Percentiles rank a stretch among this genome's conserved stretches.
Conservation (phyloP, 2,888 invertebrate species). For the Drosophila neutralis region DNA sequence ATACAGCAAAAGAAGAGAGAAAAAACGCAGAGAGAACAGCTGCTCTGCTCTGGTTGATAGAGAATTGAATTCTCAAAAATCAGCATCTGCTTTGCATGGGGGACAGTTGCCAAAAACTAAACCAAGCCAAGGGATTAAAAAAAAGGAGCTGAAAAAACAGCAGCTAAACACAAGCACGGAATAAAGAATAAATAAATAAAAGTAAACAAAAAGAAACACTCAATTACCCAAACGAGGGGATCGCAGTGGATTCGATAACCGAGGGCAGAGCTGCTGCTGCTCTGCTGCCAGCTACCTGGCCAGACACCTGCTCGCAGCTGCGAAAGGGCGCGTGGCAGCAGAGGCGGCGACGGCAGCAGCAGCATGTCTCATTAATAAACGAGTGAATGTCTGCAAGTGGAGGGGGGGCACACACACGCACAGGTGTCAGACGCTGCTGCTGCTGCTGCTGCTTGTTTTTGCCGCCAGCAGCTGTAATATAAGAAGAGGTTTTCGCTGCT, state of each 20-base stretch:
- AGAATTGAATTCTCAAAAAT: constrained; percentile 27
- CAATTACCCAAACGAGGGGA: constrained; percentile 47
- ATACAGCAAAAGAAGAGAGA: background rate
- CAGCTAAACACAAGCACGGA: constrained; percentile 9
- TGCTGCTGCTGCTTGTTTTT: constrained; percentile 39
- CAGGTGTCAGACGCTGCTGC: constrained; percentile 64
- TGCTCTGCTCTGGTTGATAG: constrained; percentile 23
- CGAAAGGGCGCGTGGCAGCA: constrained; percentile 53
- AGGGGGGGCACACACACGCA: constrained; percentile 38
- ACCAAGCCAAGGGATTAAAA: constrained; percentile 16
- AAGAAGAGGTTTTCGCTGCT: constrained; percentile 47
- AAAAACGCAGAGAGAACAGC: constrained; percentile 22
- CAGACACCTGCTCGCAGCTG: constrained; percentile 51
- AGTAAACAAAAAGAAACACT: constrained; percentile 50
- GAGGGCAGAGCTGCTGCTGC: constrained; percentile 9
- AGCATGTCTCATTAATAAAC: constrained; percentile 65
- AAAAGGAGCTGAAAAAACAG: constrained; percentile 5
- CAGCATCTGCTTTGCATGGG: constrained; percentile 55
- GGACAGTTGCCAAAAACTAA: constrained; percentile 35
- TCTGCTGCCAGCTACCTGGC: constrained; percentile 27
- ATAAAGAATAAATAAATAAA: constrained; percentile 51
- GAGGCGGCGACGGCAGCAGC: constrained; percentile 15
- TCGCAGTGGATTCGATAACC: constrained; percentile 40
- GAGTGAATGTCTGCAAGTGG: constrained; percentile 22
- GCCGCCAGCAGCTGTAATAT: constrained; percentile 51